Conservation (phyloP, 2,113 vertebrate genomes). For the Phylloscopus whistleri region DNA sequence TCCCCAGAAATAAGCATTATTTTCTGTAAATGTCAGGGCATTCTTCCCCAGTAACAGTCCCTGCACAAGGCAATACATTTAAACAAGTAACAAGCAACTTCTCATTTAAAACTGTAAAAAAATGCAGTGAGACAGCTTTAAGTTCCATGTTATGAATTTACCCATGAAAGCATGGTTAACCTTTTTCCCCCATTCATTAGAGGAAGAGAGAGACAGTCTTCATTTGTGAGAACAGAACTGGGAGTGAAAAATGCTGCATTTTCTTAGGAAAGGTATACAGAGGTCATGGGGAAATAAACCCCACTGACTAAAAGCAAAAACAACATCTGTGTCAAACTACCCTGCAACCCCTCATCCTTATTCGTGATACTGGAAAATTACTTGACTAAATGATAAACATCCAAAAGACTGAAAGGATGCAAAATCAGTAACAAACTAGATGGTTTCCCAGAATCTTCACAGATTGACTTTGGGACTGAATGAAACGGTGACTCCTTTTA, state of each 20-base stretch:
- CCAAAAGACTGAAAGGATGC: neutral
- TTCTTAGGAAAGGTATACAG: neutral
- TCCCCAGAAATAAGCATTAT: conserved; percentile 29
- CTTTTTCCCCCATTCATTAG: neutral
- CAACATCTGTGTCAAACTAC: neutral
- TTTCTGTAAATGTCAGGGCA: conserved; percentile 15
- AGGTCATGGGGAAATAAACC: neutral
- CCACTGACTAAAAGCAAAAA: neutral
- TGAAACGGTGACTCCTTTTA: neutral
- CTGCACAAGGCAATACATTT: neutral
- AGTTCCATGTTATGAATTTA: neutral
- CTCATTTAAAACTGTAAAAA: conserved; percentile 17
- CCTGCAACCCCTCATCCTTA: neutral
- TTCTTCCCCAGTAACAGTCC: neutral
- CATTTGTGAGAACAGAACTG: conserved; percentile 21
- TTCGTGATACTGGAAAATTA: neutral
- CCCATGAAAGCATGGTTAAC: neutral
- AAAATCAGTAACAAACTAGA: neutral
- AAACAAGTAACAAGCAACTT: neutral
- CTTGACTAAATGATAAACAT: neutral
- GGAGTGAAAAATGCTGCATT: neutral
- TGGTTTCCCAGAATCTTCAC: neutral
- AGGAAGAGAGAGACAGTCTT: neutral
- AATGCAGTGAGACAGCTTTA: neutral
- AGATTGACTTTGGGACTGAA: neutral